These are phyloP conservation scores for Cyanoderma ruficeps DNA, from an alignment of 2,113 vertebrate genomes.

Conservation along the genomic window DNA sequence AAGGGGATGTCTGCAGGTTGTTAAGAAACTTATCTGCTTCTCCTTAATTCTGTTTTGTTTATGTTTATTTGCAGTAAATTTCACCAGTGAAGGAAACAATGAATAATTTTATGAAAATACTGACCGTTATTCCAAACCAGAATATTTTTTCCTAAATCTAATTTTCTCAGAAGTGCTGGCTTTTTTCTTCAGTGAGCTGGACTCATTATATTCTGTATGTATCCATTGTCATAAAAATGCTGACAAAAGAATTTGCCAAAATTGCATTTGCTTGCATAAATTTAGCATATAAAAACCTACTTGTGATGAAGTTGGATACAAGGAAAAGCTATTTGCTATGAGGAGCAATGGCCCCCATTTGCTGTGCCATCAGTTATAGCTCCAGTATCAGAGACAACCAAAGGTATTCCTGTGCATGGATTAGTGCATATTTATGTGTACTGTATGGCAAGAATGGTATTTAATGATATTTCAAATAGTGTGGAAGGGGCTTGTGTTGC, in stretches of 20 bases:
- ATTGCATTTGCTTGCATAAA: background rate
- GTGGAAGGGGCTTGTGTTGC: background rate
- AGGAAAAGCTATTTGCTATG: background rate
- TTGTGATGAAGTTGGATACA: background rate
- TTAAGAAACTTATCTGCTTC: background rate
- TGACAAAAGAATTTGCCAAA: constrained; percentile 19
- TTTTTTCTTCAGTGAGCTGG: background rate
- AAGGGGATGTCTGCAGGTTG: constrained; percentile 14
- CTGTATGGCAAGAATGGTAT: background rate
- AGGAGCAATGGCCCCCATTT: background rate
- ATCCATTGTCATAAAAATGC: background rate
- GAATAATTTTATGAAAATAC: constrained; percentile 22
- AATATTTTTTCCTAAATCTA: constrained; percentile 19
- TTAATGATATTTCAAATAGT: background rate
- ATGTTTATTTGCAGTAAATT: constrained; percentile 37
- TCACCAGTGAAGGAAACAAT: background rate
- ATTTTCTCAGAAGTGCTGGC: constrained; percentile 36
- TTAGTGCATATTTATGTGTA: background rate
- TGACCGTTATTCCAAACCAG: background rate
- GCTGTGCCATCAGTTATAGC: background rate
- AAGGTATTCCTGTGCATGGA: background rate
- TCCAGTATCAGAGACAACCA: background rate
- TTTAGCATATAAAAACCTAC: background rate
- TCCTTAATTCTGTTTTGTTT: background rate
- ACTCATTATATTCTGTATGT: background rate